Evolutionary conservation across 2,113 vertebrate species (phyloP).

Genomic region (Furnarius figulus): DNA sequence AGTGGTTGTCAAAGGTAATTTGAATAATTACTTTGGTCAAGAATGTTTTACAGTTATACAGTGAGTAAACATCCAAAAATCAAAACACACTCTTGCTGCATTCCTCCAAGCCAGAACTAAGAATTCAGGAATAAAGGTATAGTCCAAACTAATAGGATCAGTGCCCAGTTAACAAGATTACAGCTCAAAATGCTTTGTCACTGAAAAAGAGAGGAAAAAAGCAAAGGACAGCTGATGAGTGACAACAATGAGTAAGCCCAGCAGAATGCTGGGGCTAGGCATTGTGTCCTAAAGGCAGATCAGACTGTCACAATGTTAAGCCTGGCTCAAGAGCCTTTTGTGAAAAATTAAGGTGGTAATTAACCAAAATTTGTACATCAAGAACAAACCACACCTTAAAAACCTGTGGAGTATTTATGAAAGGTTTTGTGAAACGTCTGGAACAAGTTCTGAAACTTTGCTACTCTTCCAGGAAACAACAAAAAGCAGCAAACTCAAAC

Average conservation of each 20-base stretch:
- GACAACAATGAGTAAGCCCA: conserved; percentile 45
- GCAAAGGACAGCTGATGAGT: not conserved
- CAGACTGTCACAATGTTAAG: not conserved
- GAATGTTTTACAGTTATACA: not conserved
- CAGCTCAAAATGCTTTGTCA: conserved; percentile 27
- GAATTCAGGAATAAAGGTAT: not conserved
- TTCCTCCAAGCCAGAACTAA: not conserved
- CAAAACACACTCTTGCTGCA: not conserved
- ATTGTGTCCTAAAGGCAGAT: conserved; percentile 11
- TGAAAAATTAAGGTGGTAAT: not conserved
- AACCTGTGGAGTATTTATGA: not conserved
- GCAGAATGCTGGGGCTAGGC: not conserved
- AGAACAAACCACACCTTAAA: not conserved
- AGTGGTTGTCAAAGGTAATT: not conserved
- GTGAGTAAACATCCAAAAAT: not conserved
- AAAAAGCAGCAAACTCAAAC: not conserved
- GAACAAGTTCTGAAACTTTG: not conserved
- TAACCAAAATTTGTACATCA: not conserved
- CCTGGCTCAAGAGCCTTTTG: not conserved
- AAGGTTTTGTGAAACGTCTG: not conserved
- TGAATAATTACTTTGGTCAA: not conserved
- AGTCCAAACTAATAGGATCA: conserved; percentile 26
- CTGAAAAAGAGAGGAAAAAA: not conserved
- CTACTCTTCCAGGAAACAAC: not conserved
- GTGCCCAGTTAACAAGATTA: conserved; percentile 31